Conservation (phyloP, 2,797 vertebrate species). For the Sebastes dallii region DNA sequence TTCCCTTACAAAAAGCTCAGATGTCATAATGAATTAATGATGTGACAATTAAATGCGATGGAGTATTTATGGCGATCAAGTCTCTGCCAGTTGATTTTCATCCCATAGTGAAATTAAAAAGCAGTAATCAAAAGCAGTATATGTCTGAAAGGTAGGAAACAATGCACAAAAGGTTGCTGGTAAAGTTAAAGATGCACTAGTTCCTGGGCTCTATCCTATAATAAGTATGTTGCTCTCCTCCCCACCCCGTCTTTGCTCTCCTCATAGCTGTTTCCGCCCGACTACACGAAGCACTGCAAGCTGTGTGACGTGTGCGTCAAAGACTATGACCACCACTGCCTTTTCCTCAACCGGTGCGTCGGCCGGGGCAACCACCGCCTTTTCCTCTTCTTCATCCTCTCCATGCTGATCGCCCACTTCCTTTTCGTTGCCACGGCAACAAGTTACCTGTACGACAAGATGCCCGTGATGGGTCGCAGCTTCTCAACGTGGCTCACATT, state of each 20-base stretch:
- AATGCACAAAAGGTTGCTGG: not conserved
- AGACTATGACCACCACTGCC: conserved; percentile 88
- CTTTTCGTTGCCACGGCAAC: conserved; percentile 73
- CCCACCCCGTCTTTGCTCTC: not conserved
- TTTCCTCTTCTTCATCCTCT: conserved; percentile 83
- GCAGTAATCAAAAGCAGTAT: not conserved
- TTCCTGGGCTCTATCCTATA: not conserved
- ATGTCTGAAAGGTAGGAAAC: not conserved
- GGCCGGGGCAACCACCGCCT: conserved; percentile 81
- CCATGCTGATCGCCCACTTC: conserved; percentile 77
- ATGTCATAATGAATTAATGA: not conserved
- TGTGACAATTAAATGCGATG: not conserved
- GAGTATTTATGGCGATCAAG: not conserved
- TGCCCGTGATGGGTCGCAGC: conserved; percentile 7
- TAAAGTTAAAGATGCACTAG: not conserved
- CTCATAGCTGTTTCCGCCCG: conserved; percentile 79
- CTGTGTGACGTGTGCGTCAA: conserved; percentile 83
- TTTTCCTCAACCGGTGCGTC: conserved; percentile 85
- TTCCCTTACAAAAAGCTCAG: not conserved
- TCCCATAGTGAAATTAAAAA: not conserved
- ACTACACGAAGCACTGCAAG: conserved; percentile 85
- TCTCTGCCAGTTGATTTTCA: not conserved
- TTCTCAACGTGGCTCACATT: conserved; percentile 54
- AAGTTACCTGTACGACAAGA: conserved; percentile 69
- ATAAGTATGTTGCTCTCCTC: not conserved